These are phyloP conservation scores for Engystomops pustulosus DNA, from an alignment of 2,113 vertebrate species.

Conservation along the genomic window DNA sequence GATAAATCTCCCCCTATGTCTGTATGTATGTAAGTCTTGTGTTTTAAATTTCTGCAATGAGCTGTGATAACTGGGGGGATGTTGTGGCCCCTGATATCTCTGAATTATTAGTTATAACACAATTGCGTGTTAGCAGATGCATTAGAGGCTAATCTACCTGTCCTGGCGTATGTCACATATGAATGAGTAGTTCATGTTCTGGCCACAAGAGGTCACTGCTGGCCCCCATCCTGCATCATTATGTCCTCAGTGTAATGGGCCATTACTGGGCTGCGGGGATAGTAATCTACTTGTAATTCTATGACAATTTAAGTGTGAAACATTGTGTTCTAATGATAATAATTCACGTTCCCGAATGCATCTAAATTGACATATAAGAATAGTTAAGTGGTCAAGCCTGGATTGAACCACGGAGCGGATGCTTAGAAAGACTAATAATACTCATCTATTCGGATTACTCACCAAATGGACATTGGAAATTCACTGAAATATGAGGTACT, in stretches of 20 bases:
- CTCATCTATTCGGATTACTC: neutral
- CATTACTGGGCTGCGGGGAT: neutral
- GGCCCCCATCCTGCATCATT: neutral
- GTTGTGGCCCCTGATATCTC: neutral
- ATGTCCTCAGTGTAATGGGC: neutral
- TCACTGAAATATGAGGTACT: neutral
- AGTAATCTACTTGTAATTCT: neutral
- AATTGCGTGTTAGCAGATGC: neutral
- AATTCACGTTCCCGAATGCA: neutral
- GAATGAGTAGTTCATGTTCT: neutral
- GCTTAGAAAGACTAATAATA: neutral
- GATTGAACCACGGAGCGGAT: neutral
- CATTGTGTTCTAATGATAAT: neutral
- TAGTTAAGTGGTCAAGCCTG: neutral
- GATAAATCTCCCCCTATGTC: no score
- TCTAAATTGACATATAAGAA: neutral
- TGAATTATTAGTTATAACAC: no score
- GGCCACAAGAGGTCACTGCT: neutral
- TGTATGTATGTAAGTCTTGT: no score
- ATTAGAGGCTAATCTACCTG: neutral
- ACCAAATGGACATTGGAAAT: constrained; percentile 13
- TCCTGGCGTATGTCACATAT: neutral
- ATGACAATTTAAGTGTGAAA: neutral
- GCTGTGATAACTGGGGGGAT: no score
- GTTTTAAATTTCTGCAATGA: no score